Percentiles rank a stretch among this genome's conserved stretches.
These are phyloP conservation scores for Hucho hucho DNA, from an alignment of 2,113 vertebrate genomes.

Conservation along the genomic window DNA sequence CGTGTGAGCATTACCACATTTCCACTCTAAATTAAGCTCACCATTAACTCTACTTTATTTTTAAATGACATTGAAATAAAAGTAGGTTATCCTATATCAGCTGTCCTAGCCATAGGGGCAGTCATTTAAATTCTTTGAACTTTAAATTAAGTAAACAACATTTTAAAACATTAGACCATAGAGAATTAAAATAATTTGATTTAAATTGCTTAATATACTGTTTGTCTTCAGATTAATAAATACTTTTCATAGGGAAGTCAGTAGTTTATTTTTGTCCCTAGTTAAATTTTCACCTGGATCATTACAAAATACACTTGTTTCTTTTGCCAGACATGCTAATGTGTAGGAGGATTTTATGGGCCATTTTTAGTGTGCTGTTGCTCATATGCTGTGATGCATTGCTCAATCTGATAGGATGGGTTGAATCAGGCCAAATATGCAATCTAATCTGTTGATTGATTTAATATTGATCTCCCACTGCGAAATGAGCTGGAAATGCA, in stretches of 20 bases:
- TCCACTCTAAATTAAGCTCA: slow-evolving; percentile 16
- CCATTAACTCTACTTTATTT: slow-evolving; percentile 16
- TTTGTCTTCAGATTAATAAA: neutral
- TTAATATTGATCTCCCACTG: slow-evolving; percentile 64
- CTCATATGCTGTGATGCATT: slow-evolving; percentile 59
- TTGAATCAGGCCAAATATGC: slow-evolving; percentile 68
- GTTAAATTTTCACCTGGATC: too few relatives aligned
- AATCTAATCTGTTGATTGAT: slow-evolving; percentile 72
- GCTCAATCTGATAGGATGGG: slow-evolving; percentile 54
- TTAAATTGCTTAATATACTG: neutral
- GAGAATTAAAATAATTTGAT: neutral
- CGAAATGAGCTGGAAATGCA: slow-evolving; percentile 68
- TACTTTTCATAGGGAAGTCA: too few relatives aligned
- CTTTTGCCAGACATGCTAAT: neutral
- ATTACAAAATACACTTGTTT: slow-evolving; percentile 17
- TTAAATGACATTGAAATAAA: slow-evolving; percentile 26
- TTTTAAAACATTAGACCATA: neutral
- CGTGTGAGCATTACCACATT: neutral
- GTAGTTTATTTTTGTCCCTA: too few relatives aligned
- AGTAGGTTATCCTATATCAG: slow-evolving; percentile 17
- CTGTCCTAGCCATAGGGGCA: slow-evolving; percentile 22
- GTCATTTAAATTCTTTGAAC: slow-evolving; percentile 13
- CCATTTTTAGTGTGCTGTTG: slow-evolving; percentile 59
- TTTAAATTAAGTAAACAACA: slow-evolving; percentile 40
- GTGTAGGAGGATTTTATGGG: slow-evolving; percentile 37